Evolutionary conservation across 2,797 vertebrate species (phyloP).

Genomic region (Calcarius lapponicus): DNA sequence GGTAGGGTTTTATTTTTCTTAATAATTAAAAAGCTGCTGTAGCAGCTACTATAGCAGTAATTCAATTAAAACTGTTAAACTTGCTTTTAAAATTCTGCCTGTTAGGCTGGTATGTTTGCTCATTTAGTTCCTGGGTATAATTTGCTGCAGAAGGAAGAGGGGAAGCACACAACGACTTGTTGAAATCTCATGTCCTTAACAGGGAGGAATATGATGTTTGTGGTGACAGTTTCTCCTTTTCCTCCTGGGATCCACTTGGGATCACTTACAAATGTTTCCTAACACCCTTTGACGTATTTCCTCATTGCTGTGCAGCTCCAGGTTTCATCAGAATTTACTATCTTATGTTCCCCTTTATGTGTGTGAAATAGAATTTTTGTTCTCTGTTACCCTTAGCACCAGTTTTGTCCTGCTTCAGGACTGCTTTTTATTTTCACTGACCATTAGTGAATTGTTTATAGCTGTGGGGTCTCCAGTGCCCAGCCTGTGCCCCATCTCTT

Average conservation of each 20-base stretch:
- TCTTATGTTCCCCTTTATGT: not conserved
- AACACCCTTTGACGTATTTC: not conserved
- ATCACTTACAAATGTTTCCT: not conserved
- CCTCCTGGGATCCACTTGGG: not conserved
- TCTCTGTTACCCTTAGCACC: not conserved
- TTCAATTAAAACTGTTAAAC: not conserved
- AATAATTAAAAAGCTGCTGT: not conserved
- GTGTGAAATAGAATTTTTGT: not conserved
- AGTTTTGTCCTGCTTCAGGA: not conserved
- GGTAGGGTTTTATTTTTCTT: not conserved
- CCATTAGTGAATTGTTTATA: not conserved
- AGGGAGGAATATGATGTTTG: not conserved
- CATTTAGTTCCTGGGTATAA: not conserved
- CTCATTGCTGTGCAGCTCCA: not conserved
- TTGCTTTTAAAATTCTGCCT: not conserved
- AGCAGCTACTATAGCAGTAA: not conserved
- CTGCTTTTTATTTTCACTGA: not conserved
- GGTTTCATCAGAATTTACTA: not conserved
- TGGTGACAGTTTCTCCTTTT: not conserved
- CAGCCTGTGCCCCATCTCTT: not conserved
- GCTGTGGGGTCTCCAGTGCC: not conserved
- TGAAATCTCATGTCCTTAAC: not conserved
- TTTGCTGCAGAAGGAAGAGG: not conserved
- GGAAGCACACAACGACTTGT: not conserved
- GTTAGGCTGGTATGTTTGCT: not conserved